Evolutionary conservation across 1,140 invertebrate genomes (phyloP).

Genomic region (Campodea augens): DNA sequence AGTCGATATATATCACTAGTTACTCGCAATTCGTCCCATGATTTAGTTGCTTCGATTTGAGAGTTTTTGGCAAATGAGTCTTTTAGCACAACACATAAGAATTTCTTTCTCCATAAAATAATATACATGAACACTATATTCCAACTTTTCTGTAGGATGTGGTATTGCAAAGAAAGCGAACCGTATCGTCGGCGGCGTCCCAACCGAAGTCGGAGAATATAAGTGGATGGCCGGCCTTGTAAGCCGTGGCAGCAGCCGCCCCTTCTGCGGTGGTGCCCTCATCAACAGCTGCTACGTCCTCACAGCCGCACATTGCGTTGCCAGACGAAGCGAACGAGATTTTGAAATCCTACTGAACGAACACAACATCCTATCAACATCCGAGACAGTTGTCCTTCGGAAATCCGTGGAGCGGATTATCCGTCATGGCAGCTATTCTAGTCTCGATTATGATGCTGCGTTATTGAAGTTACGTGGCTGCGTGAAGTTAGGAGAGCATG

Average conservation of each 20-base stretch:
- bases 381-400: constrained; percentile 1
- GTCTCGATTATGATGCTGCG: constrained; percentile 20
- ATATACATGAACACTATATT: no score
- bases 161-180: constrained; percentile 7
- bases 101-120: no score
- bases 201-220: background rate
- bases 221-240: constrained; percentile 12
- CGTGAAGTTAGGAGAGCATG: constrained; percentile 2
- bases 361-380: background rate
- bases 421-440: constrained; percentile 10
- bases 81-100: no score
- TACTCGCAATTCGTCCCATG: no score
- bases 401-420: constrained; percentile 9
- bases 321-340: background rate
- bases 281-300: constrained; percentile 14
- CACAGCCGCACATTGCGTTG: constrained; percentile 15
- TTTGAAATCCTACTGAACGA: constrained; percentile 13
- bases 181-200: constrained; percentile 8
- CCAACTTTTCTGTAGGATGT: no score
- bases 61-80: no score
- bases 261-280: constrained; percentile 15
- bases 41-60: no score
- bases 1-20: no score
- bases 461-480: constrained; percentile 14
- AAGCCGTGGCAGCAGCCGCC: constrained; percentile 7